Evolutionary conservation across 53 echinoderm and acorn worm genomes (phyloP), one percentile per base, ranked within the genome.

Genomic region (Arbacia lixula): DNA sequence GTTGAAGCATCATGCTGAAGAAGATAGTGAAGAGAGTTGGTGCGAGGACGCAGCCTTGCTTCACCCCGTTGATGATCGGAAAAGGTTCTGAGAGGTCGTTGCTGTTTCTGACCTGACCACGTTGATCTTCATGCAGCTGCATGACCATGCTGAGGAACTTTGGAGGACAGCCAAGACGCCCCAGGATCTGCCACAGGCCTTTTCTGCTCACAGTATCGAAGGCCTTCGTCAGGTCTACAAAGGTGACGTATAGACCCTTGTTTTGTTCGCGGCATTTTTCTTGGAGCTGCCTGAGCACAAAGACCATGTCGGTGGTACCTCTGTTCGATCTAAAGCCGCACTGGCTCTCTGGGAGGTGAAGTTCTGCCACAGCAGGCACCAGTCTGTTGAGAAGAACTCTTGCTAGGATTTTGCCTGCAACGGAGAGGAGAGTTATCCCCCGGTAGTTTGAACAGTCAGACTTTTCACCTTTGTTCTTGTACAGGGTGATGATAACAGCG

Each of bases 31-130:
- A n/a, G n/a, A n/a, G n/a, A n/a, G n/a, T n/a, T n/a, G n/a, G n/a
- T 25, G 91, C 85, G 14, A 88, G 91, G 27, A 88, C 86, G 74
- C 87, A 91, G 5, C 91, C 85, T 43, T 91, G 92, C 66, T 91
- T 88, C 42, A 85, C 85, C 2, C 88, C 88, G 62, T 68, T 84
- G 28, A 27, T 71, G 37, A 88, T 88, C 19, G 49, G 50, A 53
- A 90, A 90, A n/a, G 51, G 53, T 29, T 73, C 53, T 17, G 73
- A 52, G 27, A 73, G 29, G 3, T 26, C 73, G 31, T 31, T 53
- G 16, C 30, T 52, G 30, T 68, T 52, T 71, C 67, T 74, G 60
- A 62, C n/a, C n/a, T n/a, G n/a, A 5, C 91, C 91, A 26, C 27
- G 39, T 42, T 86, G 86, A 35, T 36, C 83, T 49, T 86, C 81